Percentiles rank a stretch among this genome's conserved stretches.
phyloP scores from a whole-genome alignment of 2,888 invertebrate genomes.

The Nesidiocoris tenuis region DNA sequence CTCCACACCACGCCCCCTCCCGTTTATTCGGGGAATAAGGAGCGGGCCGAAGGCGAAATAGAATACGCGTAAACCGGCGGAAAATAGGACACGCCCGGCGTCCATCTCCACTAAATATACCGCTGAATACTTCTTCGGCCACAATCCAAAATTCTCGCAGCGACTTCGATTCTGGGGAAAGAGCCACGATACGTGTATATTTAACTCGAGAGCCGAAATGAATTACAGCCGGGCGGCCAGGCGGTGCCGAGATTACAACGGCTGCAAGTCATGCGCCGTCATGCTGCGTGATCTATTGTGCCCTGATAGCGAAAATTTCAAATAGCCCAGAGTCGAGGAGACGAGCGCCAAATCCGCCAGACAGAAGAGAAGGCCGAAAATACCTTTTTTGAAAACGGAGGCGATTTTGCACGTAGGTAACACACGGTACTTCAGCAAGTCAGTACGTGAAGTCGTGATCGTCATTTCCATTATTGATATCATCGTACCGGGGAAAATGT shows the following conservation, averaged over 20 bases:
- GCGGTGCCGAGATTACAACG: neutral
- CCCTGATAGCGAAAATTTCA: too few species aligned
- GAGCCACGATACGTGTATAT: slow-evolving; percentile 2
- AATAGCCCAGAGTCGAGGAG: too few species aligned
- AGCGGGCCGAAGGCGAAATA: slow-evolving; percentile 38
- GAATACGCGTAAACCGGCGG: slow-evolving; percentile 43
- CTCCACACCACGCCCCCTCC: neutral
- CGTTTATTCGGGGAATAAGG: slow-evolving; percentile 35
- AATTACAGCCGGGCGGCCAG: neutral
- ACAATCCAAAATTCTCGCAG: slow-evolving; percentile 38
- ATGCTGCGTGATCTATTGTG: neutral
- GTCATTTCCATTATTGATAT: too few species aligned
- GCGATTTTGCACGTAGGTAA: too few species aligned
- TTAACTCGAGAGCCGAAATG: slow-evolving; percentile 14
- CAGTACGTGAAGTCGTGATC: too few species aligned
- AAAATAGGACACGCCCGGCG: slow-evolving; percentile 42
- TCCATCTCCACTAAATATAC: slow-evolving; percentile 42
- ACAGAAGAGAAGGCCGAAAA: too few species aligned
- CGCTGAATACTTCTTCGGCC: slow-evolving; percentile 38
- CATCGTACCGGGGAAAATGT: too few species aligned
- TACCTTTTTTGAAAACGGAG: too few species aligned
- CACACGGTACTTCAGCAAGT: too few species aligned
- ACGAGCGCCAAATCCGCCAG: too few species aligned
- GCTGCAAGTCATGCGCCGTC: neutral
- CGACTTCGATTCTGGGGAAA: neutral